A percentile compares a stretch with the other conserved stretches of the same genome.
phyloP scores from a whole-genome alignment of 2,888 invertebrate species.

The Drosophila histrio region DNA sequence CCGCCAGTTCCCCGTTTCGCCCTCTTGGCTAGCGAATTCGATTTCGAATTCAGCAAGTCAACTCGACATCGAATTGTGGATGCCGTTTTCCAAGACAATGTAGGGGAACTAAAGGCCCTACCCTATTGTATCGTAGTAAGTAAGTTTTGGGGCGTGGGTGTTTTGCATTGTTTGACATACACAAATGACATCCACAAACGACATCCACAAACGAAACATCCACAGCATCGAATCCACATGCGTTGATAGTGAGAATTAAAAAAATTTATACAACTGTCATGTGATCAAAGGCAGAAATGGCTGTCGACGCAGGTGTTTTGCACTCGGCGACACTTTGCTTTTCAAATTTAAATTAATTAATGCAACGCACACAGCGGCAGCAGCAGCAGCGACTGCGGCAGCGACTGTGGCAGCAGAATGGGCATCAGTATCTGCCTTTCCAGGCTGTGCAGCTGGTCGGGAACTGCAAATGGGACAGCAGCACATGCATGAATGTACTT shows the following conservation, averaged over 20 bases:
- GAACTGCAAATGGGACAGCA: constrained; percentile 68
- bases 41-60: constrained; percentile 60
- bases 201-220: neutral
- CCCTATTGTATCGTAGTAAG: constrained; percentile 34
- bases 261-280: constrained; percentile 78
- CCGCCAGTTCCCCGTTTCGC: constrained; percentile 14
- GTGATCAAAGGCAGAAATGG: constrained; percentile 71
- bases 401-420: constrained; percentile 16
- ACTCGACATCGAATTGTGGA: constrained; percentile 20
- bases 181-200: neutral
- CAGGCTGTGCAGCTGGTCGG: constrained; percentile 62
- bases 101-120: constrained; percentile 35
- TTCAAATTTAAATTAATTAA: constrained; percentile 78
- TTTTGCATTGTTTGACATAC: constrained; percentile 11
- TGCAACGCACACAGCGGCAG: constrained; percentile 58
- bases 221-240: constrained; percentile 22
- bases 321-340: constrained; percentile 77
- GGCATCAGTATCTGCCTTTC: constrained; percentile 46
- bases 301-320: constrained; percentile 79
- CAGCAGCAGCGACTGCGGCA: neutral
- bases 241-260: constrained; percentile 72
- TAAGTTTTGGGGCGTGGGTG: constrained; percentile 32
- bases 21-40: constrained; percentile 34
- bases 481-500: constrained; percentile 52
- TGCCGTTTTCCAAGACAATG: neutral